phyloP scores from a whole-genome alignment of 2,113 vertebrate genomes.

The Uropsilus gracilis region DNA sequence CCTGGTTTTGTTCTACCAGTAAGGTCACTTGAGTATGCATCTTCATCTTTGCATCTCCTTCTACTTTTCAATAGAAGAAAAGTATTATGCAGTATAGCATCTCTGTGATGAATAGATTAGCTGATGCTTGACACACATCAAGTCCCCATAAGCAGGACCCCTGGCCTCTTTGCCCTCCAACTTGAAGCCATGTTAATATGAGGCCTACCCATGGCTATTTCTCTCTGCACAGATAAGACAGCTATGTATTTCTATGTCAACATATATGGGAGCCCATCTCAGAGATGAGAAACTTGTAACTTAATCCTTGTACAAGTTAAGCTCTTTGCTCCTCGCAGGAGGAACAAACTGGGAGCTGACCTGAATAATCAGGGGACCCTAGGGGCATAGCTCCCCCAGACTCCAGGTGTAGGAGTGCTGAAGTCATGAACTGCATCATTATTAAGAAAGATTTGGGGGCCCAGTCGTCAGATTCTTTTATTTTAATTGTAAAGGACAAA shows the following conservation, averaged over 20 bases:
- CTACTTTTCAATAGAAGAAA: neutral
- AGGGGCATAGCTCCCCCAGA: no score
- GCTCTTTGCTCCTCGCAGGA: no score
- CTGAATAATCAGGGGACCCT: no score
- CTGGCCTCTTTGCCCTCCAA: neutral
- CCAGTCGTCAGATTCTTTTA: no score
- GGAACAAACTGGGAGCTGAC: no score
- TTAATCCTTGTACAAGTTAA: no score
- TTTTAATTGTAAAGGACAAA: no score
- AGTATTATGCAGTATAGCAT: neutral
- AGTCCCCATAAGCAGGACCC: neutral
- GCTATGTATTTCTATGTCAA: neutral
- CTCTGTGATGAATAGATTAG: neutral
- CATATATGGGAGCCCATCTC: no score
- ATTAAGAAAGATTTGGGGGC: no score
- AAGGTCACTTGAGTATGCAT: neutral
- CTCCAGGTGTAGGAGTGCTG: no score
- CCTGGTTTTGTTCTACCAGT: neutral
- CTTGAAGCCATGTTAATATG: neutral
- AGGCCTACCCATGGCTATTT: neutral
- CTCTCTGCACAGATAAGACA: neutral
- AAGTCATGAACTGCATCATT: no score
- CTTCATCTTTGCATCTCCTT: neutral
- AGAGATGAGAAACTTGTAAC: no score
- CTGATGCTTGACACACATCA: neutral